Conservation (phyloP, 2,113 vertebrate genomes). For the Ptyas mucosa region DNA sequence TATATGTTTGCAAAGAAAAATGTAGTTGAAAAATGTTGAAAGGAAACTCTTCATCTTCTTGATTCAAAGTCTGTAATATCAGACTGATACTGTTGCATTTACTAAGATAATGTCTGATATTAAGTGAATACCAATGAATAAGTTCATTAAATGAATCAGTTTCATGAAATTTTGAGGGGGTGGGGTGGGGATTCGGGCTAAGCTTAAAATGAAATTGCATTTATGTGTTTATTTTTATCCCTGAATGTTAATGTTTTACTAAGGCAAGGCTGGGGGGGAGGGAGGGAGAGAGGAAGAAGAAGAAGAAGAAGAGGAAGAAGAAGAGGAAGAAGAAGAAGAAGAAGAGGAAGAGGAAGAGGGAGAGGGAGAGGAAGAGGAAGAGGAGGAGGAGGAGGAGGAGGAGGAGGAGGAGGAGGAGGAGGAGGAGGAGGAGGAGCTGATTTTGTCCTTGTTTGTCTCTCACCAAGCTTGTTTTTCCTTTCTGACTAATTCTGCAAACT, state of each 20-base stretch:
- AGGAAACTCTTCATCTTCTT: background rate
- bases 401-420: no score
- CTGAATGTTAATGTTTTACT: background rate
- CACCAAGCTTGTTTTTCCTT: background rate
- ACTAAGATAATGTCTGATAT: background rate
- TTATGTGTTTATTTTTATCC: background rate
- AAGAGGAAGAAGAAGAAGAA: no score
- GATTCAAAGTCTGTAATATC: background rate
- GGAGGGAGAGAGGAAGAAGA: background rate
- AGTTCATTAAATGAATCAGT: background rate
- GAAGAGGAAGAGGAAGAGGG: no score
- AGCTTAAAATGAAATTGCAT: background rate
- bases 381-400: no score
- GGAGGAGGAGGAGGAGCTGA: no score
- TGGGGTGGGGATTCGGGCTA: background rate
- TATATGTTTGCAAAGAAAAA: background rate
- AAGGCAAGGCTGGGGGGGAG: background rate
- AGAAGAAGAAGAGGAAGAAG: no score
- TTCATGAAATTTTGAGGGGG: background rate
- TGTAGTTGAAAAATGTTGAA: background rate
- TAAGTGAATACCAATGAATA: background rate
- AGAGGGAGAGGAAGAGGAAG: no score
- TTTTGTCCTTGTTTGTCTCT: constrained; percentile 14
- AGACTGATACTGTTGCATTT: background rate
- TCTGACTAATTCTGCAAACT: constrained; percentile 19